Percentiles rank a stretch among this genome's conserved stretches.
These are phyloP conservation scores for Emydocephalus ijimae DNA, from an alignment of 2,113 vertebrate species.

Conservation along the genomic window DNA sequence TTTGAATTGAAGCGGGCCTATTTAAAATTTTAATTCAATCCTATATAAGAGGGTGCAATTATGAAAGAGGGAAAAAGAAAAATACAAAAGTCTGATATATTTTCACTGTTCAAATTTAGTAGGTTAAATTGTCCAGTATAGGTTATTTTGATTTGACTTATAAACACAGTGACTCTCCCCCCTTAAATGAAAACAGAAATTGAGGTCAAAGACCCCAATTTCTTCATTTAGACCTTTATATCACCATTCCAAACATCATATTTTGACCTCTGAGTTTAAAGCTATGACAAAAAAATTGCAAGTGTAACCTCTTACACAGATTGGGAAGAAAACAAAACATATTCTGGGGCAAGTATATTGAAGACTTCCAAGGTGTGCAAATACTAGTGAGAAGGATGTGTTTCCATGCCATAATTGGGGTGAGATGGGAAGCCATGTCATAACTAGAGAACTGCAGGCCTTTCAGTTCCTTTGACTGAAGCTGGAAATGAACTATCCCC, in stretches of 20 bases:
- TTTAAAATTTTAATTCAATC: background rate
- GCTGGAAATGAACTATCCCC: conserved; percentile 1
- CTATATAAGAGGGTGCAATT: background rate
- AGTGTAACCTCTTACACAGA: conserved; percentile 42
- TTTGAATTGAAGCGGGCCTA: background rate
- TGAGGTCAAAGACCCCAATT: conserved; percentile 71
- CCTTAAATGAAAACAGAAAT: conserved; percentile 54
- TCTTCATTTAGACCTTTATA: conserved; percentile 63
- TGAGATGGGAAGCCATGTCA: conserved; percentile 39
- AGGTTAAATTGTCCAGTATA: conserved; percentile 60
- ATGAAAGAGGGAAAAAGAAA: background rate
- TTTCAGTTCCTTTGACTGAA: background rate
- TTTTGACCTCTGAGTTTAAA: conserved; percentile 69
- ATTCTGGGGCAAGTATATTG: conserved; percentile 18
- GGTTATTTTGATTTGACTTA: conserved; percentile 52
- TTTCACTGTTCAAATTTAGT: conserved; percentile 37
- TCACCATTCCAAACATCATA: conserved; percentile 60
- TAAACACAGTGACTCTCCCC: conserved; percentile 44
- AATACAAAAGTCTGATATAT: conserved; percentile 22
- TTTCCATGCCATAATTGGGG: conserved; percentile 42
- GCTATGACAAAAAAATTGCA: conserved; percentile 57
- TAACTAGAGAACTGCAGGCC: conserved; percentile 36
- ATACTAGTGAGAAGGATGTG: conserved; percentile 41
- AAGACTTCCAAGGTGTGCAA: conserved; percentile 51
- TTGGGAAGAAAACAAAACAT: conserved; percentile 24